Conservation (phyloP, 30 jellyfish, hydroid and myxozoan species). For the Nemopilema nomurai region DNA sequence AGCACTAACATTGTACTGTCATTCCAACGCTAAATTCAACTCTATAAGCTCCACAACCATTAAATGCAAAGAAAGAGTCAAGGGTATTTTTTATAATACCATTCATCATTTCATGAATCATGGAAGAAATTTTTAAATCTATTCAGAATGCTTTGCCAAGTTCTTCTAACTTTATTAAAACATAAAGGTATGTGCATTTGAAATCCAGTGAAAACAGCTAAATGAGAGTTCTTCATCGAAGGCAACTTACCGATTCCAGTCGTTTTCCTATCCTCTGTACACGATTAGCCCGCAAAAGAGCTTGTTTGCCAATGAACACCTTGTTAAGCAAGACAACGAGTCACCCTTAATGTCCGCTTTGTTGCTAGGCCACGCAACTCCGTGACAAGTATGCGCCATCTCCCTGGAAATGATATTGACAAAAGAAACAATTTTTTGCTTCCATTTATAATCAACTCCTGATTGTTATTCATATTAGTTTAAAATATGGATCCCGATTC, state of each 20-base stretch:
- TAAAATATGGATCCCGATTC: neutral
- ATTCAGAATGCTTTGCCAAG: neutral
- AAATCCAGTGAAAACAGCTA: neutral
- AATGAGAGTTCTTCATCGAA: neutral
- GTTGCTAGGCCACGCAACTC: neutral
- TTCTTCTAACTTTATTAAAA: too few relatives aligned
- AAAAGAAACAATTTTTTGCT: neutral
- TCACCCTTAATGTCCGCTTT: neutral
- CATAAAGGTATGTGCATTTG: neutral
- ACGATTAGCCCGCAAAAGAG: neutral
- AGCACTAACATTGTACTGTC: too few relatives aligned
- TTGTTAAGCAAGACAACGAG: neutral
- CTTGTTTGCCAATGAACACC: neutral
- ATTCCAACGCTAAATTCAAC: neutral
- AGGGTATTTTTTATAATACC: neutral
- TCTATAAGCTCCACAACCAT: neutral
- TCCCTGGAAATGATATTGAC: neutral
- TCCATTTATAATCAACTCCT: neutral
- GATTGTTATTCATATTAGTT: neutral
- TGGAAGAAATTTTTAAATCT: neutral
- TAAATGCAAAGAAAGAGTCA: neutral
- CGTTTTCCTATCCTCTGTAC: neutral
- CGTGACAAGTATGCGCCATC: neutral
- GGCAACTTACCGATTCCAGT: neutral
- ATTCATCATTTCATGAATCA: too few relatives aligned